Percentiles rank a stretch among this genome's conserved stretches.
Conservation (phyloP, 2,797 vertebrate genomes). For the Myotis myotis region DNA sequence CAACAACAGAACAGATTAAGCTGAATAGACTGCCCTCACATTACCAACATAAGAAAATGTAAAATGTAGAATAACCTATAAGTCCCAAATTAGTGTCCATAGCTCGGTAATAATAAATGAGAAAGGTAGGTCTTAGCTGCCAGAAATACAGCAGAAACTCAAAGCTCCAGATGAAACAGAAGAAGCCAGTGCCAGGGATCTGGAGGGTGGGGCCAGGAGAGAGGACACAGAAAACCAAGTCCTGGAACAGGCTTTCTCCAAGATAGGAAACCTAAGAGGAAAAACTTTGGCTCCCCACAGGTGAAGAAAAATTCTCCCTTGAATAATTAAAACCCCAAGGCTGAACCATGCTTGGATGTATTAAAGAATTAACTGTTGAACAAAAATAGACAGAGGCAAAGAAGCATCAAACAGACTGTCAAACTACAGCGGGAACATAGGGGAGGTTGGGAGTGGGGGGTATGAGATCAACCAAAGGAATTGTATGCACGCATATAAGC, state of each 20-base stretch:
- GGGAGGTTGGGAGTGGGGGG: too few species aligned
- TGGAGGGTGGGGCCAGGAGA: neutral
- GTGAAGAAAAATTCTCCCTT: neutral
- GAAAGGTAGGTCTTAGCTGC: neutral
- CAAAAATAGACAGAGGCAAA: too few species aligned
- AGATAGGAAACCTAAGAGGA: neutral
- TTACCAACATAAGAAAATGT: neutral
- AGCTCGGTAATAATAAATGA: neutral
- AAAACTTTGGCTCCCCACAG: neutral
- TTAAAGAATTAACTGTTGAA: neutral
- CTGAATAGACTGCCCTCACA: neutral
- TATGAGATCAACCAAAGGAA: too few species aligned
- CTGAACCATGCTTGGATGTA: neutral
- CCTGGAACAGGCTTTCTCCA: neutral
- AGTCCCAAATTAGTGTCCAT: neutral
- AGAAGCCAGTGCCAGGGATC: neutral
- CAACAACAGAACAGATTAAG: neutral
- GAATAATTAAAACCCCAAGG: neutral
- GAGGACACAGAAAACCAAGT: neutral
- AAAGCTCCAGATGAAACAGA: neutral
- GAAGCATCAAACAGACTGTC: too few species aligned
- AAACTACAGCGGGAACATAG: too few species aligned
- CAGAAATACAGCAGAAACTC: conserved; percentile 4
- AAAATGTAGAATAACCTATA: neutral
- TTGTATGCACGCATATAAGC: too few species aligned